Evolutionary conservation across 2,113 vertebrate species (phyloP), one percentile per base, ranked within the genome.

Genomic region (Fregata magnificens): DNA sequence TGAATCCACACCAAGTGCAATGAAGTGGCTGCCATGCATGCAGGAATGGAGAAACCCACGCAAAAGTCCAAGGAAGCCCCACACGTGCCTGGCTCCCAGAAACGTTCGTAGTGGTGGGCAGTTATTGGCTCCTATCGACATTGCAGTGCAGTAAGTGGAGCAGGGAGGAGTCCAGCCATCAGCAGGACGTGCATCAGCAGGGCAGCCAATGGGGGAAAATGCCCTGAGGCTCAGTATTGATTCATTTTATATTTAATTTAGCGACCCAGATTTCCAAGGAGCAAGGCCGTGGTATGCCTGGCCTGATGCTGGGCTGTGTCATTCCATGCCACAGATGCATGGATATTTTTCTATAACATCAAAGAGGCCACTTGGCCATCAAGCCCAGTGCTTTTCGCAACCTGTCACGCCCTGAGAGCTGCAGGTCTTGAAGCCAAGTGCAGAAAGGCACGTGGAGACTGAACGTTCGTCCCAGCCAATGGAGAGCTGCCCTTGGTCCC

Each of bases 171-270:
- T 85, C 77, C 82, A 11, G 1, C 73, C 26, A 2, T 95, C 94
- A 77, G 18, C 36, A 20, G 88, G 86, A 82, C 0, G 6, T 90
- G 67, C 67, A 95, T 95, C 79, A 93, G 66, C 74, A 49, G 79
- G 31, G 25, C 86, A 97, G 79, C 92, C 96, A 96, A 63, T 96
- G 95, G 90, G 90, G 93, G 65, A 70, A 95, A 92, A 86, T 95
- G 22, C 76, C 97, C 86, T 36, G 40, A 80, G 71, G 95, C 49
- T 91, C 36, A 34, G 22, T 93, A 97, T 97, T 94, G 97, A 98
- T 96, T 90, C 11, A 21, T 92, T 97, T 90, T 96, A 86, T 96
- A 93, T 97, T 95, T 97, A 97, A 95, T 96, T 93, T 96, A 76
- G 88, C 9, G 40, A 96, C 96, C 95, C 84, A 96, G 82, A 92